Percentiles rank a stretch among this genome's conserved stretches.
phyloP scores from a whole-genome alignment of 2,113 vertebrate genomes.

The Talpa occidentalis region DNA sequence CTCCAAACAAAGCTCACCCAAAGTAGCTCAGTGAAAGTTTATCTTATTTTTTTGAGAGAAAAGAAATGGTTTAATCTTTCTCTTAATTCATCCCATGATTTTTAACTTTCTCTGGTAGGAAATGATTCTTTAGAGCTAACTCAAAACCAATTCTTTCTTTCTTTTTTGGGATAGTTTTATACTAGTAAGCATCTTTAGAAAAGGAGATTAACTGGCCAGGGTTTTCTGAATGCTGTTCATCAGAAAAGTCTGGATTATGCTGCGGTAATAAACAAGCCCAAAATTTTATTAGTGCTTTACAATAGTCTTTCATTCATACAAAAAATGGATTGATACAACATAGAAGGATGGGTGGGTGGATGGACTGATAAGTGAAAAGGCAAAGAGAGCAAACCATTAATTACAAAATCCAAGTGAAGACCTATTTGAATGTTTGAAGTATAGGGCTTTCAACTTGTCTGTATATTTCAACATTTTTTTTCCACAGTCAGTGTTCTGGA shows the following conservation, averaged over 20 bases:
- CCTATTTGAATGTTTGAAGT: background rate
- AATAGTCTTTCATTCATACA: background rate
- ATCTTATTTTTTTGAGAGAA: background rate
- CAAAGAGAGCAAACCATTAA: background rate
- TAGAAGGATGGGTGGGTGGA: background rate
- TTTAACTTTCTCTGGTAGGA: background rate
- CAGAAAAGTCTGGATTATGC: background rate
- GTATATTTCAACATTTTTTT: background rate
- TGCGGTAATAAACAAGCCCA: background rate
- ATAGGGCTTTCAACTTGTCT: background rate
- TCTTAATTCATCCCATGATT: background rate
- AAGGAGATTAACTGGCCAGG: background rate
- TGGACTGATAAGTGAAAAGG: background rate
- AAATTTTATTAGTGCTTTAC: background rate
- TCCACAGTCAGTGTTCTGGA: background rate
- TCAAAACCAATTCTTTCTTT: background rate
- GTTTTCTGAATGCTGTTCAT: background rate
- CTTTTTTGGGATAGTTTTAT: background rate
- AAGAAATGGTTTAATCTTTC: background rate
- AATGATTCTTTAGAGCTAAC: conserved; percentile 29
- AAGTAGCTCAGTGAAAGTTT: background rate
- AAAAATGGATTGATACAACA: background rate
- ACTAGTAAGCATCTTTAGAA: background rate
- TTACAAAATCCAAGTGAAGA: background rate
- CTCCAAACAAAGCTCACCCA: background rate